Percentiles rank a stretch among this genome's conserved stretches.
These are phyloP conservation scores for Pagrus major DNA, from an alignment of 2,113 vertebrate species.

Conservation along the genomic window DNA sequence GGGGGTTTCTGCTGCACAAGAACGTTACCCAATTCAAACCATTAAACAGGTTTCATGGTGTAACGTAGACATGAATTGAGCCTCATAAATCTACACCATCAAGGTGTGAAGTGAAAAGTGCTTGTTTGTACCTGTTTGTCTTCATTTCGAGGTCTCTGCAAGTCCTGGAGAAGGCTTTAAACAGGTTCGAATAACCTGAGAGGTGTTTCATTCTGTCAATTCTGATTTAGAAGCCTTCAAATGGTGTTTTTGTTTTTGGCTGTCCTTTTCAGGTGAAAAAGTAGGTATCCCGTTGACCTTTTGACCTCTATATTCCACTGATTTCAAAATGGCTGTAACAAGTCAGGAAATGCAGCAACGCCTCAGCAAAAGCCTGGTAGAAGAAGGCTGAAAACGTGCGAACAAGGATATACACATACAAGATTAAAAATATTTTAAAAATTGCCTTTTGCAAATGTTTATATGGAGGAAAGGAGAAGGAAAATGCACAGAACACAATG, in stretches of 20 bases:
- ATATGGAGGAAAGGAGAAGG: too few species aligned
- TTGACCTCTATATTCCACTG: too few species aligned
- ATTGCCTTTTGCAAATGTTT: too few species aligned
- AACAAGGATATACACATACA: too few species aligned
- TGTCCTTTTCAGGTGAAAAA: background rate
- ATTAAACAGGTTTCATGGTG: background rate
- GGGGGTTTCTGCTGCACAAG: background rate
- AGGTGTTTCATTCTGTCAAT: background rate
- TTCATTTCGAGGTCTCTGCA: constrained; percentile 1
- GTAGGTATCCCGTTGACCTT: background rate
- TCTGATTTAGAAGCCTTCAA: background rate
- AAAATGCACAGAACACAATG: too few species aligned
- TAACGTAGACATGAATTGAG: background rate
- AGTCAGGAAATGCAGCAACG: too few species aligned
- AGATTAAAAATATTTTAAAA: too few species aligned
- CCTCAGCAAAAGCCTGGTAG: too few species aligned
- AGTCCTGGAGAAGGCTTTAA: too few species aligned
- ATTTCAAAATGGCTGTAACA: too few species aligned
- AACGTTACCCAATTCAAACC: background rate
- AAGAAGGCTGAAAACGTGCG: background rate
- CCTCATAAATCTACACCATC: background rate
- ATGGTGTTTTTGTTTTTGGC: background rate
- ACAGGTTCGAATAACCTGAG: background rate
- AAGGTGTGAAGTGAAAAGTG: background rate
- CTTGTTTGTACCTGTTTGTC: background rate